Percentiles rank a stretch among this genome's conserved stretches.
These are phyloP conservation scores for Penaeus monodon DNA, from an alignment of 2,888 invertebrate species.

Conservation along the genomic window DNA sequence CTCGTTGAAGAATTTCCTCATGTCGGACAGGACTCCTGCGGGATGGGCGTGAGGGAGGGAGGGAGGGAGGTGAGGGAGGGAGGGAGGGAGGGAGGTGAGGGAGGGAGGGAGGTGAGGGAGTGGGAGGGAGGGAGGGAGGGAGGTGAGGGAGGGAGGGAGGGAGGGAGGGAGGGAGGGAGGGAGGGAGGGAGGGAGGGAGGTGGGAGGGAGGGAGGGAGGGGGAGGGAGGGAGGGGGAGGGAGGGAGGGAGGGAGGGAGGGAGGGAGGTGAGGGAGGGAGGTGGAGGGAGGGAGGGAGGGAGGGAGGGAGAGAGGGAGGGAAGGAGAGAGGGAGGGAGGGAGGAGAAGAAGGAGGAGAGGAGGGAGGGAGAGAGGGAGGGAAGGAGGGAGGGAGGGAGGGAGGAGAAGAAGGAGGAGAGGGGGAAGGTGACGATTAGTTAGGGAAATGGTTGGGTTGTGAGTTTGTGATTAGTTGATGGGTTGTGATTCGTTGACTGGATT, in stretches of 20 bases:
- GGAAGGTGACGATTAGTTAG: no score
- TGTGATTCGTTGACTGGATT: no score
- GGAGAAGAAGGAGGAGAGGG: background rate
- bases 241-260: background rate
- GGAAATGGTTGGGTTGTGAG: no score
- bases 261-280: background rate
- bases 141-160: background rate
- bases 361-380: background rate
- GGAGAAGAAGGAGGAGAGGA: background rate
- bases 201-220: background rate
- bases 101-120: background rate
- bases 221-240: background rate
- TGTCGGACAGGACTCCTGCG: slow-evolving; percentile 73
- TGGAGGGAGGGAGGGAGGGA: background rate
- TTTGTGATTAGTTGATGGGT: no score
- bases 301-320: background rate
- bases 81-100: background rate
- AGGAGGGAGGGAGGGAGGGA: background rate
- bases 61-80: background rate
- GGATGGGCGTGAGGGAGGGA: background rate
- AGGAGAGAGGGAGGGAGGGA: background rate
- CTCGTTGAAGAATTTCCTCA: slow-evolving; percentile 74
- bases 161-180: background rate
- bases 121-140: background rate
- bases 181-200: slow-evolving; percentile 3